A percentile compares a stretch with the other conserved stretches of the same genome.
These are phyloP conservation scores for Patella vulgata DNA, from an alignment of 1,140 invertebrate genomes.

Conservation along the genomic window DNA sequence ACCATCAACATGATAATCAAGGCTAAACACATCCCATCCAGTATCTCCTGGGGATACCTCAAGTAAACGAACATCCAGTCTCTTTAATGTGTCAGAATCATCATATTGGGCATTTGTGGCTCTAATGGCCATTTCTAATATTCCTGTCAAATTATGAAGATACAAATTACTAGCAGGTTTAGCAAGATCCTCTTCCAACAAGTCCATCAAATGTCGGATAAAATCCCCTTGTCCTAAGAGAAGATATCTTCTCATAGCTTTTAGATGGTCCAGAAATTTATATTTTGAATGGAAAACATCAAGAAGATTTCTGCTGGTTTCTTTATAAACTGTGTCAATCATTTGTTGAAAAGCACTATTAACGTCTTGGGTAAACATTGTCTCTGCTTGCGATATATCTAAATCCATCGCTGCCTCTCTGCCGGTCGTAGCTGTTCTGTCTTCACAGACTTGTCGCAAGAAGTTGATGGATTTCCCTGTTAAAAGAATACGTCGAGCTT, in stretches of 20 bases:
- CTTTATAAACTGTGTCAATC: constrained; percentile 84
- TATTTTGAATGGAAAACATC: constrained; percentile 87
- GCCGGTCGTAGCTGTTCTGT: constrained; percentile 78
- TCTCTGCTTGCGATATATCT: constrained; percentile 70
- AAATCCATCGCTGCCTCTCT: constrained; percentile 71
- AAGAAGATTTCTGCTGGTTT: constrained; percentile 87
- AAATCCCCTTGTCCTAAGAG: constrained; percentile 96
- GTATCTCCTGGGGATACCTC: constrained; percentile 82
- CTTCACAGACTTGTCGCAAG: constrained; percentile 88
- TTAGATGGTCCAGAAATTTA: constrained; percentile 89
- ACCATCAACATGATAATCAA: constrained; percentile 92
- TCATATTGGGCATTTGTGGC: constrained; percentile 96
- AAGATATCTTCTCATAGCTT: constrained; percentile 87
- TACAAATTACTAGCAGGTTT: constrained; percentile 89
- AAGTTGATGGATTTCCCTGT: constrained; percentile 97
- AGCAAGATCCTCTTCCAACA: constrained; percentile 87
- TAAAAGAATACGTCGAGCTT: constrained; percentile 77
- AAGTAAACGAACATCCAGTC: constrained; percentile 87
- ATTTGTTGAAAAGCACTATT: constrained; percentile 80
- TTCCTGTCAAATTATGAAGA: constrained; percentile 87
- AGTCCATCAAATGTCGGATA: constrained; percentile 89
- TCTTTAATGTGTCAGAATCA: constrained; percentile 86
- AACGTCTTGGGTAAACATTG: constrained; percentile 78
- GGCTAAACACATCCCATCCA: constrained; percentile 95
- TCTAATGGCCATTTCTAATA: constrained; percentile 90